Conservation (phyloP, 2,888 invertebrate genomes). For the Xanthostigma xanthostigma region DNA sequence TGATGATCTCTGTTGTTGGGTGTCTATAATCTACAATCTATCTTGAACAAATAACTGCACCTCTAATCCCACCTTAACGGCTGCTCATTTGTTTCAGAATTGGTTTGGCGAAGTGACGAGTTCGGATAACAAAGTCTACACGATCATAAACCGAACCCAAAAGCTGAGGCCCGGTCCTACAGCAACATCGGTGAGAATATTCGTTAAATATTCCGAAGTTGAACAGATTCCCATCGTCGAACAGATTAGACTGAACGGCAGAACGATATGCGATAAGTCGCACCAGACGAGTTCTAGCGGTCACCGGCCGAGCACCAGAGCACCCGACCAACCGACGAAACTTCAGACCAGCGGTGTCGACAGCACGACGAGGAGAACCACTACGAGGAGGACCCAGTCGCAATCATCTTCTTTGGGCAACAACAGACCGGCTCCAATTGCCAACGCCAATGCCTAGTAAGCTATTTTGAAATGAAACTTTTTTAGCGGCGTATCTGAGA, state of each 20-base stretch:
- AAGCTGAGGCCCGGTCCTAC: constrained; percentile 32
- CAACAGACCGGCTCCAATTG: neutral
- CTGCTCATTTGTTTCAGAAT: constrained; percentile 27
- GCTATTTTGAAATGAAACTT: neutral
- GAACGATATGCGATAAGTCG: constrained; percentile 32
- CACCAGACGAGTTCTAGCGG: constrained; percentile 20
- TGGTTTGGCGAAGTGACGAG: constrained; percentile 40
- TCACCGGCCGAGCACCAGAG: too few species aligned
- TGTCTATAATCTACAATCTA: too few species aligned
- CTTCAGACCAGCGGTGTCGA: neutral
- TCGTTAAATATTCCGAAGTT: constrained; percentile 34
- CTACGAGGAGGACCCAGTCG: neutral
- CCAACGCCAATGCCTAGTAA: neutral
- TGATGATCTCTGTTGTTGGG: too few species aligned
- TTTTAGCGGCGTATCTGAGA: too few species aligned
- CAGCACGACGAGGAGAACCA: neutral
- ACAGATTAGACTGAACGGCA: constrained; percentile 35
- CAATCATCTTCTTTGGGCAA: too few species aligned
- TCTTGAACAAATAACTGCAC: too few species aligned
- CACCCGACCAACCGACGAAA: too few species aligned
- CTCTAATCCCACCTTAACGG: too few species aligned
- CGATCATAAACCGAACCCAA: constrained; percentile 36
- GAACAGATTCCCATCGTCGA: constrained; percentile 30
- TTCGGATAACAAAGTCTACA: constrained; percentile 36
- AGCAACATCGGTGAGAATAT: constrained; percentile 32